Conservation (phyloP, 2,797 vertebrate species). For the Mus caroli region DNA sequence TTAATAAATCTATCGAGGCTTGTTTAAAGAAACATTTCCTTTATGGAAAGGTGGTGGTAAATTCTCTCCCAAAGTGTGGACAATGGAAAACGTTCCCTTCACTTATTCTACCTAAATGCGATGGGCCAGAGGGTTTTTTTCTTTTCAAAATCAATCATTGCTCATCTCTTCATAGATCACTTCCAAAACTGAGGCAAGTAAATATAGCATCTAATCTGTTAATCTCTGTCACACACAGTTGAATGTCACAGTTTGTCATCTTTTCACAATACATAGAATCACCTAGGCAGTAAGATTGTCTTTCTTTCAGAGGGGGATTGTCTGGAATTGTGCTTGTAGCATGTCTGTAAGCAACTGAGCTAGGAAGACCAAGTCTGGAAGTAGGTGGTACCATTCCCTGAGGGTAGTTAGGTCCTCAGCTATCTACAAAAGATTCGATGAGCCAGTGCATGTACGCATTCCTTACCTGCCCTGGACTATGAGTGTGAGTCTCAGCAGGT, state of each 20-base stretch:
- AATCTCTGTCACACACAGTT: not conserved
- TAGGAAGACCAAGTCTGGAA: not conserved
- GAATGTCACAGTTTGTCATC: not conserved
- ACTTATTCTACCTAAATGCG: not conserved
- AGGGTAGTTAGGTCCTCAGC: not conserved
- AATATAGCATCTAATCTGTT: not conserved
- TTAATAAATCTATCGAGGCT: slow-evolving; percentile 14
- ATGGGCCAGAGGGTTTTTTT: not conserved
- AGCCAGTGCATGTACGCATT: not conserved
- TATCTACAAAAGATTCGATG: not conserved
- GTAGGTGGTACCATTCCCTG: not conserved
- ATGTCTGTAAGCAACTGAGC: not conserved
- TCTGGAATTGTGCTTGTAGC: not conserved
- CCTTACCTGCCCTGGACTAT: not conserved
- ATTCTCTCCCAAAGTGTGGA: not conserved
- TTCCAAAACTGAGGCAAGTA: not conserved
- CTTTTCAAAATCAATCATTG: not conserved
- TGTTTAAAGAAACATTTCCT: slow-evolving; percentile 4
- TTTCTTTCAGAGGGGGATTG: not conserved
- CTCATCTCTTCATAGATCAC: not conserved
- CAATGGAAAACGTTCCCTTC: not conserved
- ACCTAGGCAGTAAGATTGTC: too few species aligned
- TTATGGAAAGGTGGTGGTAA: not conserved
- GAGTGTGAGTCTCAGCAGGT: not conserved
- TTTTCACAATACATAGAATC: not conserved